Evolutionary conservation across 2,797 vertebrate genomes (phyloP).

Genomic region (Adrianichthys oophorus): DNA sequence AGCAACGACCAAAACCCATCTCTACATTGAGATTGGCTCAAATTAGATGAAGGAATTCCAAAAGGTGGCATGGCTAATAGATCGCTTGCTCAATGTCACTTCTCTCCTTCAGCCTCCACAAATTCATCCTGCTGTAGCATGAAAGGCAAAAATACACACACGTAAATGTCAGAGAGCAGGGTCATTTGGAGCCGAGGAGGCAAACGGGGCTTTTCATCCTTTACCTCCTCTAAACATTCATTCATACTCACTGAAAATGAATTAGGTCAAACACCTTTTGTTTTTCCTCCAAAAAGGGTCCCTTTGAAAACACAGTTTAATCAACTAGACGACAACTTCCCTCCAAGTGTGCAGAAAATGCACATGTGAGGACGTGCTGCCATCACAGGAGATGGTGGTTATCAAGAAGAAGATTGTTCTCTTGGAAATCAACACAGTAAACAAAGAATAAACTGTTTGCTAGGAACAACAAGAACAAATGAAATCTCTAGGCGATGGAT

Average conservation of each 20-base stretch:
- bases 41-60: conserved; percentile 29
- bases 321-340: too few relatives aligned
- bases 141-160: conserved; percentile 70
- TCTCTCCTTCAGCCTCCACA: conserved; percentile 28
- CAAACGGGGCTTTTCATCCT: conserved; percentile 16
- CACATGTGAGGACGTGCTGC: neutral
- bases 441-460: conserved; percentile 8
- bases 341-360: neutral
- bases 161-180: conserved; percentile 50
- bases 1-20: neutral
- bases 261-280: too few relatives aligned
- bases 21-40: conserved; percentile 7
- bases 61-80: conserved; percentile 18
- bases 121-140: conserved; percentile 37
- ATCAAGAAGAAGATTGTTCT: neutral
- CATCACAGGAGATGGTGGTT: neutral
- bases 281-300: too few relatives aligned
- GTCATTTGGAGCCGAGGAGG: conserved; percentile 38
- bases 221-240: neutral
- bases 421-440: neutral
- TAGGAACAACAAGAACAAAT: conserved; percentile 15
- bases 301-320: too few relatives aligned
- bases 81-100: conserved; percentile 30
- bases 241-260: neutral
- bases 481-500: conserved; percentile 8